phyloP scores from a whole-genome alignment of 2,113 vertebrate genomes.

The Indri indri region DNA sequence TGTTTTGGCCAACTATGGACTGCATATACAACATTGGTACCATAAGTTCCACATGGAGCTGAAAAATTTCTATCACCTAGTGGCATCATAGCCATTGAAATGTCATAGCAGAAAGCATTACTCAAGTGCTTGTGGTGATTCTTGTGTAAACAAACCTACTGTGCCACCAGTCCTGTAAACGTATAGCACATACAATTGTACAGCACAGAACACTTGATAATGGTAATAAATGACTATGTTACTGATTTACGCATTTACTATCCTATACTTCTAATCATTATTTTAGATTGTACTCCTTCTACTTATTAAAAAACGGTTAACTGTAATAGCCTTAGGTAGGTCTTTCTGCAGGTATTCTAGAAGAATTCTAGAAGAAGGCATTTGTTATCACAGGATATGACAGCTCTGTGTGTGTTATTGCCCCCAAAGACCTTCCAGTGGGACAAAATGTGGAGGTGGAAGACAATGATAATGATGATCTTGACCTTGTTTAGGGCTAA shows the following conservation, averaged over 20 bases:
- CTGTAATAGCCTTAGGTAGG: neutral
- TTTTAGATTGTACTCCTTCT: neutral
- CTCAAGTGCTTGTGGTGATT: neutral
- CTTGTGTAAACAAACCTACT: neutral
- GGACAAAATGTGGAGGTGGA: neutral
- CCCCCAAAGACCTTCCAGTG: neutral
- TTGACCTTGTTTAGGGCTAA: neutral
- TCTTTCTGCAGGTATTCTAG: neutral
- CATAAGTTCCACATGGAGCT: neutral
- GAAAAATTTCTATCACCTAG: neutral
- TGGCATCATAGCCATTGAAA: neutral
- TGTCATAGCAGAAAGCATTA: neutral
- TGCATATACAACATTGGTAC: neutral
- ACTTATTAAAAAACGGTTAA: neutral
- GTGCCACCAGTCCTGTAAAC: neutral
- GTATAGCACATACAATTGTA: neutral
- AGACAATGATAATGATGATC: neutral
- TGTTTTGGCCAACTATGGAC: neutral
- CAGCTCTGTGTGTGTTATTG: neutral
- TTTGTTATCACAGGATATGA: neutral
- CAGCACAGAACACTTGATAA: neutral
- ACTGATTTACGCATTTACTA: neutral
- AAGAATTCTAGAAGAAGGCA: neutral
- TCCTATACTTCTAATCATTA: neutral
- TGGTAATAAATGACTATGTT: neutral